Conservation (phyloP, 2,888 invertebrate species). For the Galerucella pusilla region DNA sequence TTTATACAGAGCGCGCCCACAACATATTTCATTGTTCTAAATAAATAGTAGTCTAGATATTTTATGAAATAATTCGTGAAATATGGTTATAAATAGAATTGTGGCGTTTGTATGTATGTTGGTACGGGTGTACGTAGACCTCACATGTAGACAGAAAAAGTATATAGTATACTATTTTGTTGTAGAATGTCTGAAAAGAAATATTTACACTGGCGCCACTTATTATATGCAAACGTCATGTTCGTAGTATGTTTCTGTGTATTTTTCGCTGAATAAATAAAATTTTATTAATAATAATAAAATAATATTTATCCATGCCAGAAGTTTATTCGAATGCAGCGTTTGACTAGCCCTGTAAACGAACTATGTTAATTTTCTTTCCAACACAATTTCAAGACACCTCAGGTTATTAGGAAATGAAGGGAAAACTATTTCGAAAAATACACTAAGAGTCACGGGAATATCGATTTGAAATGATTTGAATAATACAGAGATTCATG, state of each 20-base stretch:
- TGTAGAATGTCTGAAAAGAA: slow-evolving; percentile 47
- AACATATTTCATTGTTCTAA: slow-evolving; percentile 42
- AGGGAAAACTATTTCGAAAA: too few species aligned
- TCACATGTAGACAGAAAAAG: slow-evolving; percentile 44
- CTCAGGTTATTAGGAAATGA: too few species aligned
- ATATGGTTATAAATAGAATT: slow-evolving; percentile 42
- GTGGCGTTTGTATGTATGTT: slow-evolving; percentile 1
- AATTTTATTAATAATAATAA: slow-evolving; percentile 15
- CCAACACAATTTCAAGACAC: too few species aligned
- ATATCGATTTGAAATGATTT: too few species aligned
- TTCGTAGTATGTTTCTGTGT: slow-evolving; percentile 32
- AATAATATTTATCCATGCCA: slow-evolving; percentile 2
- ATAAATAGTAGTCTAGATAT: slow-evolving; percentile 46
- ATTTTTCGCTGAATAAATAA: slow-evolving; percentile 30
- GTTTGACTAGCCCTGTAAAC: background rate
- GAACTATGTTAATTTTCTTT: background rate
- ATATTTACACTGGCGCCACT: slow-evolving; percentile 59
- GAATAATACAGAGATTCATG: too few species aligned
- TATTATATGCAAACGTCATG: slow-evolving; percentile 56
- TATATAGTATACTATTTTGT: slow-evolving; percentile 44
- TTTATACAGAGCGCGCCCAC: slow-evolving; percentile 16
- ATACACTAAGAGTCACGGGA: too few species aligned
- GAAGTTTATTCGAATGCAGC: background rate
- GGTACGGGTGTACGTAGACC: slow-evolving; percentile 41
- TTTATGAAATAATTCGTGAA: slow-evolving; percentile 41